A percentile compares a stretch with the other conserved stretches of the same genome.
Conservation (phyloP, 2,113 vertebrate genomes). For the Notothenia rossii region DNA sequence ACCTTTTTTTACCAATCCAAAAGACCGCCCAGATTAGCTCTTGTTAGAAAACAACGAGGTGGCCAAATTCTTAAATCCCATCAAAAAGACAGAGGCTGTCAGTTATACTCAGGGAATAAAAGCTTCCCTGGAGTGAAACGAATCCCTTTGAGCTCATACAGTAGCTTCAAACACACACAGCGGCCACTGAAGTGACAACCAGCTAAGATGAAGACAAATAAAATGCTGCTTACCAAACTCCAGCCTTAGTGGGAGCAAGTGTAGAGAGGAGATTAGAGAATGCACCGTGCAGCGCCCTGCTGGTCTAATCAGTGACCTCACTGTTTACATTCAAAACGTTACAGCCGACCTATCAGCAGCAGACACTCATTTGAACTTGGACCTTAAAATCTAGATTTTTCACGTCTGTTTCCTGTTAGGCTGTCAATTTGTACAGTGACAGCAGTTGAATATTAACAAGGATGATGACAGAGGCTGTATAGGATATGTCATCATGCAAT, state of each 20-base stretch:
- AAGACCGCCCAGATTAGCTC: slow-evolving; percentile 51
- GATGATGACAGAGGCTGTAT: slow-evolving; percentile 5
- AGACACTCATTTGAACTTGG: slow-evolving; percentile 37
- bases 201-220: slow-evolving; percentile 11
- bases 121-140: slow-evolving; percentile 49
- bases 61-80: slow-evolving; percentile 49
- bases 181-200: slow-evolving; percentile 1
- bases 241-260: slow-evolving; percentile 1
- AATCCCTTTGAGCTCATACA: slow-evolving; percentile 53
- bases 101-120: slow-evolving; percentile 43
- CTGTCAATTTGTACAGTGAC: neutral
- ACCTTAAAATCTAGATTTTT: slow-evolving; percentile 13
- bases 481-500: slow-evolving; percentile 45
- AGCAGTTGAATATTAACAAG: slow-evolving; percentile 63
- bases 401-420: slow-evolving; percentile 19
- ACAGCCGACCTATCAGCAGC: slow-evolving; percentile 22
- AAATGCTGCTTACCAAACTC: slow-evolving; percentile 39
- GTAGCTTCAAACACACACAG: slow-evolving; percentile 35
- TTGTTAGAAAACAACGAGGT: slow-evolving; percentile 23
- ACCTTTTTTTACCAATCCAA: slow-evolving; percentile 35
- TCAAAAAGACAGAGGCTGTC: slow-evolving; percentile 57
- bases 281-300: neutral
- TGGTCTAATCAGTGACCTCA: slow-evolving; percentile 34
- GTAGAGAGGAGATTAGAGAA: neutral
- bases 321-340: slow-evolving; percentile 39